Base-by-base conservation (phyloP, 2,113 vertebrate genomes). In the Cariama cristata region DNA sequence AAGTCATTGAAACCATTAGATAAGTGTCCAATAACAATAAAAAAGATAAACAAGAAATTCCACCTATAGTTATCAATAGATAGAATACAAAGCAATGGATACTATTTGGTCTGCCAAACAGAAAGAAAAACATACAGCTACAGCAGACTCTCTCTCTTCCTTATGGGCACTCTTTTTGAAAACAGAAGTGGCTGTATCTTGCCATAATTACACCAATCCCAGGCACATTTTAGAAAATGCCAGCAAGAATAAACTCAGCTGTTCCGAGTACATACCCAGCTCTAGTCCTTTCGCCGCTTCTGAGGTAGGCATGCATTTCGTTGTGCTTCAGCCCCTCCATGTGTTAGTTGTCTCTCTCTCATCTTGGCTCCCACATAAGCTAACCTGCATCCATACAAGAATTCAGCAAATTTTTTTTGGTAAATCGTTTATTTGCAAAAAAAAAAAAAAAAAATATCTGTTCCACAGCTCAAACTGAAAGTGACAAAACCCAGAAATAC, bases 1-100 rank as follows among this genome's bases (percentile, higher is more conserved):
- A 98, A 63, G 75, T 92, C 63, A 94, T 44, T 97, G 96, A 98
- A 98, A 98, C 91, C 50, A 86, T 94, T 86, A 59, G 79, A 22
- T 90, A 87, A 92, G 92, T 73, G 77, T 92, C 90, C 75, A 93
- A 62, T 74, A 86, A 56, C 82, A 83, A 79, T 75, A 87, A 83
- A 87, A 93, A 88, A 77, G 68, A 55, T 76, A 95, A 97, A 91
- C 26, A 83, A 94, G 72, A 42, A 71, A 82, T 85, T 71, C 69
- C 40, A 72, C 49, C 47, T 72, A 53, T 69, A 58, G 32, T 87
- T 86, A 76, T 35, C 64, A 81, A 84, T 44, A 56, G 62, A 16
- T 12, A 60, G 62, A 81, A 74, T 60, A 73, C 80, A 89, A 93
- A 87, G 91, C 69, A 85, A 40, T 45, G 45, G 66, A 14, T 75